These are phyloP conservation scores for Sebastes diaconus DNA, from an alignment of 2,797 vertebrate species.

Conservation along the genomic window DNA sequence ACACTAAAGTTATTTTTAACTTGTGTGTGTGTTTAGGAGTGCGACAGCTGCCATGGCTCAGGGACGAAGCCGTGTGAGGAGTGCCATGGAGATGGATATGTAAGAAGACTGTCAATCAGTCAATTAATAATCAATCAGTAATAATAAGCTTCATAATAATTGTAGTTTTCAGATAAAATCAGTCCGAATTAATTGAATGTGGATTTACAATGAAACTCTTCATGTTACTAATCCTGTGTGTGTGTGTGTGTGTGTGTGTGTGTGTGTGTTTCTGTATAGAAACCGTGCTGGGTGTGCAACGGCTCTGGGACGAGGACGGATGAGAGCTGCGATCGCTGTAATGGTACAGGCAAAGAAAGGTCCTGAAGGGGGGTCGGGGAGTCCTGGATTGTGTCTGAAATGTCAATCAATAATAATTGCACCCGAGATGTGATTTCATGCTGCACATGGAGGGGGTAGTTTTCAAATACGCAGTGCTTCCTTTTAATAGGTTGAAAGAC, in stretches of 20 bases:
- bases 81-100: conserved; percentile 59
- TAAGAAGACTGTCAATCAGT: conserved; percentile 33
- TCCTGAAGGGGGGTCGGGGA: conserved; percentile 9
- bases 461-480: not conserved
- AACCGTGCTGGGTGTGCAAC: conserved; percentile 51
- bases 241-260: not conserved
- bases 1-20: conserved; percentile 10
- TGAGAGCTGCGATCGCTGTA: conserved; percentile 31
- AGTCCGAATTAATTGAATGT: not conserved
- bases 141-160: not conserved
- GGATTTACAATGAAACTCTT: not conserved
- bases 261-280: conserved; percentile 44
- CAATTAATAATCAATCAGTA: not conserved
- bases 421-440: not conserved
- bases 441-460: not conserved
- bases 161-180: not conserved
- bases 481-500: not conserved
- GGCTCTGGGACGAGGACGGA: conserved; percentile 26
- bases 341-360: conserved; percentile 58
- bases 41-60: conserved; percentile 42
- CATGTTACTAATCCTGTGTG: not conserved
- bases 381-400: no score
- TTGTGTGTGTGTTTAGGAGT: conserved; percentile 53
- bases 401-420: not conserved
- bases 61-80: conserved; percentile 31